These are phyloP conservation scores for Promerops cafer DNA, from an alignment of 2,113 vertebrate genomes.

Conservation along the genomic window DNA sequence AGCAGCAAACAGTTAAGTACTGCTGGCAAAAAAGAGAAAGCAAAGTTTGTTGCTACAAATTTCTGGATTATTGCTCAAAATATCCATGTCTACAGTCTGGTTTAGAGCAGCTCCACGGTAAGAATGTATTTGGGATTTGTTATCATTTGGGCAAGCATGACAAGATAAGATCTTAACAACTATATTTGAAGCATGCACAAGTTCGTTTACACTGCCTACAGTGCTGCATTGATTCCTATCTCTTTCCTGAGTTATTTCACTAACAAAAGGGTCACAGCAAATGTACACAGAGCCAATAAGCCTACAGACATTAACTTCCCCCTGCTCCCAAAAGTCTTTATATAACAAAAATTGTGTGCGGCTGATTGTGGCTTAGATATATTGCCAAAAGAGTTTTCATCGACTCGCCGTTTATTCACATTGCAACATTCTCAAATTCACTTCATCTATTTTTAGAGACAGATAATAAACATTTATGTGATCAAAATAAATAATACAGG, in stretches of 20 bases:
- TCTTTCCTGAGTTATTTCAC: background rate
- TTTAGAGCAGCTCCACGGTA: background rate
- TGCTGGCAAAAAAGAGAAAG: background rate
- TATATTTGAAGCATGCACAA: background rate
- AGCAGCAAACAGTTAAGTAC: background rate
- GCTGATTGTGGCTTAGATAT: background rate
- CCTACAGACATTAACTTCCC: background rate
- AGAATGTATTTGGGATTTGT: background rate
- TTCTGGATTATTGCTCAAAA: background rate
- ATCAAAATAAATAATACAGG: constrained; percentile 36
- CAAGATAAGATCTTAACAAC: background rate
- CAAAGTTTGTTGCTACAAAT: background rate
- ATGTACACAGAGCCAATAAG: background rate
- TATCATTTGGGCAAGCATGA: background rate
- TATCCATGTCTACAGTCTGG: background rate
- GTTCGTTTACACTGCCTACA: background rate
- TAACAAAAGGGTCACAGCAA: background rate
- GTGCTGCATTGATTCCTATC: background rate
- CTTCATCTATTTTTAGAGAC: background rate
- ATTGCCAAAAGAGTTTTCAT: background rate
- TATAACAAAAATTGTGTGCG: background rate
- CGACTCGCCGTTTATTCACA: background rate
- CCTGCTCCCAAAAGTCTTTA: background rate
- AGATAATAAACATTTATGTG: constrained; percentile 26
- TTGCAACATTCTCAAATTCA: background rate